Evolutionary conservation across 1,140 invertebrate genomes (phyloP), one percentile per base, ranked within the genome.

Genomic region (Mycetomoellerius zeteki): DNA sequence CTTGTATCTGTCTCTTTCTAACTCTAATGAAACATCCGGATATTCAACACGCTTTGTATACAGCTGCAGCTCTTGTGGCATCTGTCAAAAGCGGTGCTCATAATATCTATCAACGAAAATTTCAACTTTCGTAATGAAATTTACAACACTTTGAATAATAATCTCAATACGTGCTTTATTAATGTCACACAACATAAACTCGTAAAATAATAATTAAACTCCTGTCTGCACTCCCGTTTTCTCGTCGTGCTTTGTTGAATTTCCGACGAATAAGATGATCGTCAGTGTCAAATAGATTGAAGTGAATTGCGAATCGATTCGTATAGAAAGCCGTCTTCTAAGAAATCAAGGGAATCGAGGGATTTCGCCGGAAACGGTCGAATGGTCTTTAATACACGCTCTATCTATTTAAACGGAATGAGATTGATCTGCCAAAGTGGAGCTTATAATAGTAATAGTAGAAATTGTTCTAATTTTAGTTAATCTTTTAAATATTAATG

Each of bases 221-320:
- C n/a, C 62, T 19, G 16, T 71, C 33, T 21, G 6, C n/a, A 8
- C 3, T 80, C n/a, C 52, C 21, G 30, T 2, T 37, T 80, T 54
- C 33, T 27, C 65, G 14, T 27, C 30, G 19, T 37, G 2, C 2
- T 65, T 6, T 21, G 33, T 71, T 60, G 52, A 75, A 84, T 75
- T 84, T 4, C 27, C 24, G 65, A 65, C 47, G 10, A 37, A 24
- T 69, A 37, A 60, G 54, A 58, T 14, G 19, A 12, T 7, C 43
- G 12, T 10, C 8, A 43, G 7, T 60, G 24, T 19, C 54, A n/a
- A 60, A 33, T 37, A 27, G 54, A 84, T 84, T 58, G 67, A 72
- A 8, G 21, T 24, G 37, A 82, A 82, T 73, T 73, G 80, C 69
- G n/a, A 84, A 50, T 16, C 24, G 24, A 82, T 60, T 75, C 54